A percentile compares a stretch with the other conserved stretches of the same genome.
Conservation (phyloP, 2,113 vertebrate species). For the Castor canadensis region DNA sequence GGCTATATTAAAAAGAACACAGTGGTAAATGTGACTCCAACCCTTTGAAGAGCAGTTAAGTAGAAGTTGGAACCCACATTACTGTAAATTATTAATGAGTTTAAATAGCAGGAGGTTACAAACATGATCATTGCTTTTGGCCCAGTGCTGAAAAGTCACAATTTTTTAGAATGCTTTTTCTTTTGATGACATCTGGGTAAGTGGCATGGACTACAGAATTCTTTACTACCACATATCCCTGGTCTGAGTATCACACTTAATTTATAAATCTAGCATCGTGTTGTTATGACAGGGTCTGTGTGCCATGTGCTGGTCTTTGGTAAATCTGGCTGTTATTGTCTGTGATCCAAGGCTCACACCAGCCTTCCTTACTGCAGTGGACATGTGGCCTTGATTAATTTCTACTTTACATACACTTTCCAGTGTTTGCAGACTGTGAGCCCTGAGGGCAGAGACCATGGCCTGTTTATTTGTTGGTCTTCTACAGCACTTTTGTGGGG, state of each 20-base stretch:
- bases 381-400: background rate
- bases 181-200: constrained; percentile 39
- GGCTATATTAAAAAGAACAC: constrained; percentile 47
- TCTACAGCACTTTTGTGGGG: background rate
- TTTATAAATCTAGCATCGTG: background rate
- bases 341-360: background rate
- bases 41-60: constrained; percentile 67
- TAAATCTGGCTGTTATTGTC: background rate
- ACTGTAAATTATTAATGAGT: constrained; percentile 69
- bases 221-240: background rate
- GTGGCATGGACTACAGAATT: background rate
- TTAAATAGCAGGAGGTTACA: constrained; percentile 70
- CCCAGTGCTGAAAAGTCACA: constrained; percentile 17
- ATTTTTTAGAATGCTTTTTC: background rate
- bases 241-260: background rate
- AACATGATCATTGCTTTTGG: constrained; percentile 58
- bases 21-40: constrained; percentile 58
- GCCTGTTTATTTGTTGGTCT: background rate
- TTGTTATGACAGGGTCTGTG: background rate
- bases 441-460: background rate
- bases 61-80: constrained; percentile 65
- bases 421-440: background rate
- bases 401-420: background rate
- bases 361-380: rapidly evolving
- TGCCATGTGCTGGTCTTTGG: background rate